phyloP scores from a whole-genome alignment of 1,140 invertebrate species.

The fruit fly (Drosophila melanogaster) region DNA sequence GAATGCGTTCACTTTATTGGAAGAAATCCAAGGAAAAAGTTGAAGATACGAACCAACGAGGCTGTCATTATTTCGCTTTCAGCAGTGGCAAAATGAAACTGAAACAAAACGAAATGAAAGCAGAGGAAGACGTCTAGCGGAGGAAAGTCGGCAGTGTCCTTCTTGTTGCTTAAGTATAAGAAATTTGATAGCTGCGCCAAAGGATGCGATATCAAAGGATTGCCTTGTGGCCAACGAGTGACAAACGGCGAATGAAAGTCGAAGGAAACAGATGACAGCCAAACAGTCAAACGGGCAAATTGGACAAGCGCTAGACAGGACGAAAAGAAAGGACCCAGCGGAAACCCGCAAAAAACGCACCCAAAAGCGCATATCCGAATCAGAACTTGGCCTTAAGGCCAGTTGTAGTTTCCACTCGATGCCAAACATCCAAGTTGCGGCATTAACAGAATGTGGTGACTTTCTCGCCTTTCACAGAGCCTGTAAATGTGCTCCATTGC shows the following conservation, averaged over 20 bases:
- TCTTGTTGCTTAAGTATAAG: slow-evolving; percentile 22
- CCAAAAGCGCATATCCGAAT: slow-evolving; percentile 55
- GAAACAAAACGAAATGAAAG: slow-evolving; percentile 53
- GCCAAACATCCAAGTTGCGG: slow-evolving; percentile 8
- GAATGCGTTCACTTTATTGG: slow-evolving; percentile 45
- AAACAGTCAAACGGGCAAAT: slow-evolving; percentile 64
- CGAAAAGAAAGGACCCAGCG: slow-evolving; percentile 5
- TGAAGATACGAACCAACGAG: slow-evolving; percentile 31
- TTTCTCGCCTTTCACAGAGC: slow-evolving; percentile 60
- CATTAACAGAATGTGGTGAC: slow-evolving; percentile 73
- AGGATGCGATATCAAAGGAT: slow-evolving; percentile 79
- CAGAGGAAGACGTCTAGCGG: slow-evolving; percentile 15
- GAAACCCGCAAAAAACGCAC: slow-evolving; percentile 29
- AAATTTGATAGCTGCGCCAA: slow-evolving; percentile 77
- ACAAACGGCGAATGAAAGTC: slow-evolving; percentile 43
- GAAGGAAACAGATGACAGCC: slow-evolving; percentile 65
- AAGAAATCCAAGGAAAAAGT: slow-evolving; percentile 42
- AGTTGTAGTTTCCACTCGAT: slow-evolving; percentile 9
- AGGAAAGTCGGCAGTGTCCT: slow-evolving; percentile 51
- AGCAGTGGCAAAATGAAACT: slow-evolving; percentile 31
- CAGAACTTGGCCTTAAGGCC: slow-evolving; percentile 49
- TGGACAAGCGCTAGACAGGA: slow-evolving; percentile 54
- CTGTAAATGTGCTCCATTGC: slow-evolving; percentile 53
- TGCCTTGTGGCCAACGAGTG: slow-evolving; percentile 66
- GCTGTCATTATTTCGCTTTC: slow-evolving; percentile 64